A percentile compares a stretch with the other conserved stretches of the same genome.
Evolutionary conservation across 2,113 vertebrate species (phyloP).

Genomic region (Bubo bubo): DNA sequence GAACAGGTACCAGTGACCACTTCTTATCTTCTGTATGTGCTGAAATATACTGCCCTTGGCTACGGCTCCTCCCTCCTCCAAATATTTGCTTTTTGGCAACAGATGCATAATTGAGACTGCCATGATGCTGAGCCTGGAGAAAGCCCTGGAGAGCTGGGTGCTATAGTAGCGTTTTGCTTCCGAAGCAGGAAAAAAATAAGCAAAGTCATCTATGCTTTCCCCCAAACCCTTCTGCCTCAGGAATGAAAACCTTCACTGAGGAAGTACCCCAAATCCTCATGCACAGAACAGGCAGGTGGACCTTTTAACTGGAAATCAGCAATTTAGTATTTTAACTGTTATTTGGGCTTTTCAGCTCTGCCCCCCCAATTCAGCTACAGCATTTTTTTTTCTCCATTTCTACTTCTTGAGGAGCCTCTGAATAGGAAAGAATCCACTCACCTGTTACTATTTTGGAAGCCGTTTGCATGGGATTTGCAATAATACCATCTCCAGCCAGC

Average conservation of each 20-base stretch:
- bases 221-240: neutral
- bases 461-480: constrained; percentile 39
- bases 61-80: neutral
- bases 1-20: neutral
- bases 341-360: neutral
- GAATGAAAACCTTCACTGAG: neutral
- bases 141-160: neutral
- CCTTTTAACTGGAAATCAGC: neutral
- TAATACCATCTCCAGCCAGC: constrained; percentile 40
- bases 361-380: neutral
- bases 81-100: neutral
- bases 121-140: neutral
- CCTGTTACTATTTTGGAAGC: constrained; percentile 88
- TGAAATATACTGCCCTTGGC: neutral
- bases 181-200: neutral
- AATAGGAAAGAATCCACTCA: constrained; percentile 61
- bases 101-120: neutral
- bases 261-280: neutral
- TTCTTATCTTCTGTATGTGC: neutral
- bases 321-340: neutral
- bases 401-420: accelerated
- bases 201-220: neutral
- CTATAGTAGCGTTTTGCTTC: neutral
- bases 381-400: neutral
- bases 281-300: neutral